Conservation (phyloP, 2,113 vertebrate species). For the Spea multiplicata region DNA sequence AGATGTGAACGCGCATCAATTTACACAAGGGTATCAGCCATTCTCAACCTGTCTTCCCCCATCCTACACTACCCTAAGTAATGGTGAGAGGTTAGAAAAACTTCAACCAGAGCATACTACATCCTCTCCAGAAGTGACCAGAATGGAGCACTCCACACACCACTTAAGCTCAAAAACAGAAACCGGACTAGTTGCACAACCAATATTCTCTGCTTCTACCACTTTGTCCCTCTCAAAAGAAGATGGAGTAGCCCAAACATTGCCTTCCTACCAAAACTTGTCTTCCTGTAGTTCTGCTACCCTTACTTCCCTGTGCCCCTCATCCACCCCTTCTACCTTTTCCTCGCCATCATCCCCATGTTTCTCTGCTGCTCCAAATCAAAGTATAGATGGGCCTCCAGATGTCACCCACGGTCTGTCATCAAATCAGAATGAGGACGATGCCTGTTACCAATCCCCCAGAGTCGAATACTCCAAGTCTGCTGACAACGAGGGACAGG, state of each 20-base stretch:
- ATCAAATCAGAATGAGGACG: conserved; percentile 47
- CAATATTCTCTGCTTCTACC: conserved; percentile 1
- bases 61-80: conserved; percentile 33
- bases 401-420: conserved; percentile 51
- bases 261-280: conserved; percentile 45
- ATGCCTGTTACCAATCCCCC: conserved; percentile 43
- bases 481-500: conserved; percentile 54
- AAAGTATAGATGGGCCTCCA: conserved; percentile 21
- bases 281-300: conserved; percentile 55
- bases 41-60: conserved; percentile 28
- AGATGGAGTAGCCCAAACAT: conserved; percentile 15
- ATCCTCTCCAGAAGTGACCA: conserved; percentile 3
- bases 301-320: conserved; percentile 56
- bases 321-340: conserved; percentile 55
- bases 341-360: conserved; percentile 52
- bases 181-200: neutral
- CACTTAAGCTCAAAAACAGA: conserved; percentile 26
- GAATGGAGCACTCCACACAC: neutral
- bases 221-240: conserved; percentile 18
- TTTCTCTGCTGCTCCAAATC: conserved; percentile 47
- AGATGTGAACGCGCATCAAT: conserved; percentile 12
- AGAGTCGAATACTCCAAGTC: conserved; percentile 52
- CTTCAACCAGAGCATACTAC: conserved; percentile 15
- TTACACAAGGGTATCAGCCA: conserved; percentile 13
- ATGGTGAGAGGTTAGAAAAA: conserved; percentile 1